Base-by-base conservation (phyloP, 1,140 invertebrate species). In the Drosophila lacteicornis region DNA sequence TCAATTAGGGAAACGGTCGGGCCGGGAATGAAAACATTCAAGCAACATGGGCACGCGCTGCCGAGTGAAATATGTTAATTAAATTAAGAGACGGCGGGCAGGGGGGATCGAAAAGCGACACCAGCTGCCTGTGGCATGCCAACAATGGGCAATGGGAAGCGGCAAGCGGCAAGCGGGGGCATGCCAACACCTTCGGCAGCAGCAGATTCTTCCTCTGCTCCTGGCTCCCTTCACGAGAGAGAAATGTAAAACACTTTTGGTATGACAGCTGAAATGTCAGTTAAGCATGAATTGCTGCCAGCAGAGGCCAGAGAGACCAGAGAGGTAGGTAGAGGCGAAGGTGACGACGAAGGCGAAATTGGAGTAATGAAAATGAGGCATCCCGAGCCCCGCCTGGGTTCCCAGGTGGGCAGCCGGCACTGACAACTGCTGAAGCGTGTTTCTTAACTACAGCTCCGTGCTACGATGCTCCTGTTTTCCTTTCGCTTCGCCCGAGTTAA, bases 191-290 rank as follows among this genome's bases (percentile, higher is more conserved):
- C 83, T 73, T 71, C 57, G 51, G 38, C 65, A 50, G 66, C 33
- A 56, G 58, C 51, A 50, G 27, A 42, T 60, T 60, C 73, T 38
- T 50, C 38, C 43, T 27, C 56, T 25, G 27, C 49, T 53, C 56
- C 56, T 17, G 60, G 25, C 68, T 42, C 30, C 17, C 53, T 66
- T 73, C 60, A 70, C 38, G 69, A 60, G 68, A 79, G 75, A 82
- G 79, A 85, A 90, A 90, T 91, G 85, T 82, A 76, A 90, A 86
- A 78, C 86, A 90, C 86, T 90, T 85, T 85, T 51, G 86, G 85
- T 80, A 90, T 90, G 85, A 90, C 85, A 90, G 82, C 79, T 85
- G 82, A 90, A 88, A 85, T 88, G 85, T 79, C 85, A 88, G 85
- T 88, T 85, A 79, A 82, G 80, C 84, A 84, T 81, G 80, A 84